phyloP scores from a whole-genome alignment of 2,797 vertebrate genomes.

The Epinephelus malabaricus region DNA sequence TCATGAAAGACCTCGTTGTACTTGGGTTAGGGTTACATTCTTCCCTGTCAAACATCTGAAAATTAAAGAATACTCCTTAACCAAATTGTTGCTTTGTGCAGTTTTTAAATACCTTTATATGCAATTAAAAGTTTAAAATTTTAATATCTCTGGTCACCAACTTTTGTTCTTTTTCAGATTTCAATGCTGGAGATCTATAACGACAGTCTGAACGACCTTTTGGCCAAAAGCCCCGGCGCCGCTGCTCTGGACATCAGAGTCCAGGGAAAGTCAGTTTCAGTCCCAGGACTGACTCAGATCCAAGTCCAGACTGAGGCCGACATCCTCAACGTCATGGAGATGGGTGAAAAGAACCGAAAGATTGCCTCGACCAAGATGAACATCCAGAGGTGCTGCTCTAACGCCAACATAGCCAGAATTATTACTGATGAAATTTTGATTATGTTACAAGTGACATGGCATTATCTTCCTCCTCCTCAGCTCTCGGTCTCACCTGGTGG shows the following conservation, averaged over 20 bases:
- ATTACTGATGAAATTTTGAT: background rate
- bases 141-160: background rate
- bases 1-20: too few species aligned
- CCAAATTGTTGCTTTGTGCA: background rate
- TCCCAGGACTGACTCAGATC: constrained; percentile 77
- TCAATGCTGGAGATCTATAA: constrained; percentile 86
- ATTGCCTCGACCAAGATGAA: constrained; percentile 83
- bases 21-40: too few species aligned
- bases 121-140: background rate
- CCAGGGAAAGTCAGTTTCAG: constrained; percentile 73
- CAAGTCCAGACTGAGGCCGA: constrained; percentile 76
- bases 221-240: constrained; percentile 60
- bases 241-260: constrained; percentile 75
- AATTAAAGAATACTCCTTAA: too few species aligned
- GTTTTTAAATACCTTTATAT: background rate
- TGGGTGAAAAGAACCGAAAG: constrained; percentile 79
- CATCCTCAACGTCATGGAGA: constrained; percentile 76
- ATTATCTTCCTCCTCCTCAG: constrained; percentile 33
- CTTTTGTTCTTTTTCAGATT: constrained; percentile 64
- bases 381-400: constrained; percentile 70
- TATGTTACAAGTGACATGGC: fast-evolving
- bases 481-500: constrained; percentile 83
- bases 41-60: too few species aligned
- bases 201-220: constrained; percentile 80
- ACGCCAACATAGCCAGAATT: fast-evolving